Evolutionary conservation across 2,113 vertebrate genomes (phyloP).

Genomic region (Amazona guildingii): DNA sequence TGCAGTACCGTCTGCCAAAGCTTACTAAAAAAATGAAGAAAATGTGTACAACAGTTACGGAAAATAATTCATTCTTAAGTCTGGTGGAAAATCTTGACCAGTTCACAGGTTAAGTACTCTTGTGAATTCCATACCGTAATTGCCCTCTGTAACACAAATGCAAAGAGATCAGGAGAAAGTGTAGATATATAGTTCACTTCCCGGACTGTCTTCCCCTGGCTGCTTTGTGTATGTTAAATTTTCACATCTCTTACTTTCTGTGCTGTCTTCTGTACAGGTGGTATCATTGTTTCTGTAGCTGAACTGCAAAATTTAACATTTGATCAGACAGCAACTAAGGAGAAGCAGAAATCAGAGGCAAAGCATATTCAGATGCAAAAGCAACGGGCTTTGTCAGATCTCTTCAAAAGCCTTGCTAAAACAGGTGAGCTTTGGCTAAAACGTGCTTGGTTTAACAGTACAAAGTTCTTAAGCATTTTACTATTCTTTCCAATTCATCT

Average conservation of each 20-base stretch:
- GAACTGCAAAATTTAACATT: slow-evolving; percentile 85
- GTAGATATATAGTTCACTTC: background rate
- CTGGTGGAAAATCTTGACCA: slow-evolving; percentile 87
- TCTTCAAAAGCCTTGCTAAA: slow-evolving; percentile 90
- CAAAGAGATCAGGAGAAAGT: background rate
- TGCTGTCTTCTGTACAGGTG: slow-evolving; percentile 71
- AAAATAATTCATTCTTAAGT: slow-evolving; percentile 76
- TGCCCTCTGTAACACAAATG: background rate
- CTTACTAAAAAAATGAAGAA: slow-evolving; percentile 89
- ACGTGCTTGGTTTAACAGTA: background rate
- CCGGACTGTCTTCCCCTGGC: background rate
- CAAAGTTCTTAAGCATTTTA: background rate
- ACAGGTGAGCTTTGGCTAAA: slow-evolving; percentile 70
- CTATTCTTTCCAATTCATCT: background rate
- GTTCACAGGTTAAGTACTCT: slow-evolving; percentile 82
- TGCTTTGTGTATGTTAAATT: background rate
- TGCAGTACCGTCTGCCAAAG: slow-evolving; percentile 84
- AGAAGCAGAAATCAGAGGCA: slow-evolving; percentile 88
- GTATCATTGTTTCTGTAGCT: slow-evolving; percentile 81
- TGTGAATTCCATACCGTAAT: background rate
- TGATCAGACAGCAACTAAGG: slow-evolving; percentile 82
- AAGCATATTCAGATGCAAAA: slow-evolving; percentile 97
- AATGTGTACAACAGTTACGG: slow-evolving; percentile 82
- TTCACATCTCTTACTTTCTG: background rate
- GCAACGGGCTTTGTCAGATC: slow-evolving; percentile 90